Conservation (phyloP, 2,113 vertebrate species). For the Pristiophorus japonicus region DNA sequence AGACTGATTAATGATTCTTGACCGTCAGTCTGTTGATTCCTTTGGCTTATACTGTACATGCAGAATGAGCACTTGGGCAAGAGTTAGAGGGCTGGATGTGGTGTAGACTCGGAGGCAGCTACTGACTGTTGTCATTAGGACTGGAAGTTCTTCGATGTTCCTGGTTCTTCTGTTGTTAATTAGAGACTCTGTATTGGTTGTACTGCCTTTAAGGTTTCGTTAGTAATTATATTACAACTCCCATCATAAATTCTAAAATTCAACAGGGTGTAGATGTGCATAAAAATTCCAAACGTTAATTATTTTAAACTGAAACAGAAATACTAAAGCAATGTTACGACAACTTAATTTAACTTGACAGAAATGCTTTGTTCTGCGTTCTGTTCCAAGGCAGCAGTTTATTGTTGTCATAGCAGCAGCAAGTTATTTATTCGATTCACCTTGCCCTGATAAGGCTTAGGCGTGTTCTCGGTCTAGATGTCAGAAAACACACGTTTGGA, state of each 20-base stretch:
- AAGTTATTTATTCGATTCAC: constrained; percentile 5
- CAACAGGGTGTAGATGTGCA: background rate
- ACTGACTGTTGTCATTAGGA: background rate
- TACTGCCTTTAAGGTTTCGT: background rate
- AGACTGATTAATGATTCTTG: background rate
- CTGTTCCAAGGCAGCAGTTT: background rate
- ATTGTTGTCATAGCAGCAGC: background rate
- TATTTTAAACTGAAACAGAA: constrained; percentile 14
- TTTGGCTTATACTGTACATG: background rate
- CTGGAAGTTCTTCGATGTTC: background rate
- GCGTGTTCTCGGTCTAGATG: background rate
- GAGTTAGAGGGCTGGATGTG: background rate
- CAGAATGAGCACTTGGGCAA: background rate
- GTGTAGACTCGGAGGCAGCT: background rate
- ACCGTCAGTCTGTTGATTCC: background rate
- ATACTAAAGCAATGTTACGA: background rate
- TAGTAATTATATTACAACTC: background rate
- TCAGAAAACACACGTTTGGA: background rate
- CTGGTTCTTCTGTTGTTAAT: background rate
- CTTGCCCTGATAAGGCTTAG: background rate
- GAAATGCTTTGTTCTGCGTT: background rate
- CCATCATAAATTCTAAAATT: constrained; percentile 8
- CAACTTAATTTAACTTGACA: constrained; percentile 16
- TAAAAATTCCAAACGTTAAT: background rate
- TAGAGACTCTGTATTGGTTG: background rate